These are phyloP conservation scores for Smittia sp. DNA, from an alignment of 2,888 invertebrate genomes.

Conservation along the genomic window DNA sequence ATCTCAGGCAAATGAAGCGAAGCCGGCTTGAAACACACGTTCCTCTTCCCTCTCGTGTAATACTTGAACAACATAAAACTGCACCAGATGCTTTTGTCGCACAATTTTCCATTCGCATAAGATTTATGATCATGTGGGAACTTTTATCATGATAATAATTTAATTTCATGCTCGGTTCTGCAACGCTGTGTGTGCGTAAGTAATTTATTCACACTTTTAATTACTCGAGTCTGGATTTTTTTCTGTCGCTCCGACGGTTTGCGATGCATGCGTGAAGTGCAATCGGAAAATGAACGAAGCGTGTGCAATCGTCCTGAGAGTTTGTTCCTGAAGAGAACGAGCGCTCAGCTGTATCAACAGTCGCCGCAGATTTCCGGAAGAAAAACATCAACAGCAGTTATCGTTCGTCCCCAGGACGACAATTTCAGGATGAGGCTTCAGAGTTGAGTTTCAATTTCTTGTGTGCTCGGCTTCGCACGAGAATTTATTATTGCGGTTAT, in stretches of 20 bases:
- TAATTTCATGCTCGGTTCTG: conserved; percentile 12
- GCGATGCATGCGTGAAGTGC: background rate
- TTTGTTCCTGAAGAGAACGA: too few species aligned
- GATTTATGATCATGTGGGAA: conserved; percentile 36
- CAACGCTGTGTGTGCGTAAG: background rate
- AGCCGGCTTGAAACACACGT: background rate
- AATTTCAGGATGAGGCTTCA: too few species aligned
- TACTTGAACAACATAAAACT: background rate
- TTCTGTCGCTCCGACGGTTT: background rate
- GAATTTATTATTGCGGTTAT: conserved; percentile 9
- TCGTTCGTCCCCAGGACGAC: too few species aligned
- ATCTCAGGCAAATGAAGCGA: background rate
- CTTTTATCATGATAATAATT: conserved; percentile 29
- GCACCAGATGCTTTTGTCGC: conserved; percentile 17
- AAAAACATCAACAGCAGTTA: background rate
- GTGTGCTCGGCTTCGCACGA: background rate
- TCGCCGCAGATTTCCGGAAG: background rate
- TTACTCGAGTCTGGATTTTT: conserved; percentile 11
- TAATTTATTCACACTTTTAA: conserved; percentile 37
- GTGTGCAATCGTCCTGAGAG: too few species aligned
- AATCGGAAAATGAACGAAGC: background rate
- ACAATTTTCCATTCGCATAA: background rate
- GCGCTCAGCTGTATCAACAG: background rate
- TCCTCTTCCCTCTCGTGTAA: background rate
- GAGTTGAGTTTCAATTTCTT: too few species aligned